A percentile compares a stretch with the other conserved stretches of the same genome.
Evolutionary conservation across 2,888 invertebrate species (phyloP).

Genomic region (Nezara viridula): DNA sequence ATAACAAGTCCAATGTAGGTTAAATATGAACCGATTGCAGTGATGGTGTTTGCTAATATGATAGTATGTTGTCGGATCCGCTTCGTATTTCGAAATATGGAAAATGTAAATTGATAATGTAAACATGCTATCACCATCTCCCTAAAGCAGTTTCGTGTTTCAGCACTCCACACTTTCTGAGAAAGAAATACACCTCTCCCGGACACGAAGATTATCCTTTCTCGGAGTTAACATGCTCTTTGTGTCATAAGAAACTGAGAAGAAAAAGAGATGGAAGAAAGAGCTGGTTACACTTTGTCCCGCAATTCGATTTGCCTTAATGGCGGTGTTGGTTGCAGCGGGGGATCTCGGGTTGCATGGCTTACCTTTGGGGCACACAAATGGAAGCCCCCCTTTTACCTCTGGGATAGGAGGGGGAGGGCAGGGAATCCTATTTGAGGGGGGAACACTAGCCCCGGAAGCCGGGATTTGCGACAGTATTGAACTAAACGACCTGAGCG

Average conservation of each 20-base stretch:
- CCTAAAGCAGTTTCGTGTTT: neutral
- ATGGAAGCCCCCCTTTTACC: neutral
- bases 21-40: neutral
- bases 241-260: neutral
- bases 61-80: neutral
- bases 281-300: constrained; percentile 3
- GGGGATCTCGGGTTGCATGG: neutral
- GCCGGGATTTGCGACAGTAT: constrained; percentile 17
- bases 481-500: neutral
- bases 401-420: neutral
- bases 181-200: neutral
- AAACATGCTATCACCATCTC: neutral
- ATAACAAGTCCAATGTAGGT: no score
- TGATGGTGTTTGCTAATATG: neutral
- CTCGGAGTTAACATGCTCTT: neutral
- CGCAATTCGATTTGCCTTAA: constrained; percentile 29
- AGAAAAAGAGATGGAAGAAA: neutral
- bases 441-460: neutral
- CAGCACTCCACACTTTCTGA: neutral
- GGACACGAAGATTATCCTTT: neutral
- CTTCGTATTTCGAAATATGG: neutral
- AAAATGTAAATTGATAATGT: neutral
- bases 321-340: neutral
- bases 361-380: neutral
- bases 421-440: neutral